phyloP scores from a whole-genome alignment of 2,113 vertebrate genomes.

The Heterotis niloticus region DNA sequence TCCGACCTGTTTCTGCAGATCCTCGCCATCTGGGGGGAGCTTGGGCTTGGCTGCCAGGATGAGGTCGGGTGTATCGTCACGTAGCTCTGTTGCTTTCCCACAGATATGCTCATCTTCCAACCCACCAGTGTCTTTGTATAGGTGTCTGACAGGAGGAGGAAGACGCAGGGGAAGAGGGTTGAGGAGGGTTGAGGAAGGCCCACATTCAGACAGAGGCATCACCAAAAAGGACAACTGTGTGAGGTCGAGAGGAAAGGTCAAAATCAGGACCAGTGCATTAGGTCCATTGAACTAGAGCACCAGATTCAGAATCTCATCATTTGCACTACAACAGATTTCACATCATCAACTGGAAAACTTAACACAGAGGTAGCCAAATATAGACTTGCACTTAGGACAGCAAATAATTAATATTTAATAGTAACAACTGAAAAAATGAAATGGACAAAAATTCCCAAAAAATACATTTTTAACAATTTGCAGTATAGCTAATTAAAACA shows the following conservation, averaged over 20 bases:
- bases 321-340: background rate
- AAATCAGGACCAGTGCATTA: background rate
- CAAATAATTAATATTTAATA: too few relatives aligned
- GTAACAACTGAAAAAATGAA: too few relatives aligned
- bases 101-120: constrained; percentile 55
- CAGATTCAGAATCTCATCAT: background rate
- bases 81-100: constrained; percentile 62
- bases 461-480: too few relatives aligned
- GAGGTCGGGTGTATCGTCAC: constrained; percentile 75
- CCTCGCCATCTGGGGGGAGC: constrained; percentile 47
- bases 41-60: constrained; percentile 75
- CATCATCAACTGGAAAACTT: background rate
- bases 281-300: background rate
- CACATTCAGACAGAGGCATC: too few relatives aligned
- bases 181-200: background rate
- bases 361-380: background rate
- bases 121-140: constrained; percentile 56
- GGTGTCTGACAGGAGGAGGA: constrained; percentile 47
- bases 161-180: background rate
- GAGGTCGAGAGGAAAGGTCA: background rate
- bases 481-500: too few relatives aligned
- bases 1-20: constrained; percentile 46
- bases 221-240: background rate
- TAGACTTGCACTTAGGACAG: too few relatives aligned
- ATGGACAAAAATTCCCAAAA: too few relatives aligned